Base-by-base conservation (phyloP, 2,888 invertebrate species). In the Epistrophella euchroma region DNA sequence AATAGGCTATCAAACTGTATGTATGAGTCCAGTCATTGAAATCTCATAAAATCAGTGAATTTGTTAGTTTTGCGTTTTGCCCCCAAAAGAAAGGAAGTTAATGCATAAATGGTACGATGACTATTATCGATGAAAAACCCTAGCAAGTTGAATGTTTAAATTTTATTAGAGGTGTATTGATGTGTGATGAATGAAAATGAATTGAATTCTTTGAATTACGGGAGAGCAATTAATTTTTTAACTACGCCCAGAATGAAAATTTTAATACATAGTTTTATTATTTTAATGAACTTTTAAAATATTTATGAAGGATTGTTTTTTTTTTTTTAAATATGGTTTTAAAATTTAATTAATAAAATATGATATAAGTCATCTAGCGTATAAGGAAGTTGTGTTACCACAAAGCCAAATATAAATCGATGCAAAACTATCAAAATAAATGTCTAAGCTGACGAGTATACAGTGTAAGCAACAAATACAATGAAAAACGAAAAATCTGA, bases 21-120 rank as follows among this genome's bases (percentile, higher is more conserved):
- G 37, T 43, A 37, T 40, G 9, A 35, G 50, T n/a, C 64, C 5
- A 35, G 50, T n/a, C 64, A 70, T 75, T 62, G 45, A 45, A 45
- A 13, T 72, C 17, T 13, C 37, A 4, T 55, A 43, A 64, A 32
- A 60, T 73, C 62, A 68, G 10, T 70, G 64, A 62, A 28, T 56
- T 43, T 52, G 28, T 32, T 55, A 64, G 64, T 50, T 47, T 19
- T 10, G n/a, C 11, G 56, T 50, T 47, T 19, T 13, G 13, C 15
- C 35, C 25, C 5, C n/a, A 56, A 68, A 60, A 52, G 19, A 15
- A 25, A 47, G 32, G 47, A 66, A 66, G 13, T 22, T 35, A 6
- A 66, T 35, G 1, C 19, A 28, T 43, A 50, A 47, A 64, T 32
- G 22, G n/a, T 1, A 11, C 4, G 50, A n/a, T n/a, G 47, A 19